phyloP scores from a whole-genome alignment of 2,888 invertebrate species.

The Eristalis tenax region DNA sequence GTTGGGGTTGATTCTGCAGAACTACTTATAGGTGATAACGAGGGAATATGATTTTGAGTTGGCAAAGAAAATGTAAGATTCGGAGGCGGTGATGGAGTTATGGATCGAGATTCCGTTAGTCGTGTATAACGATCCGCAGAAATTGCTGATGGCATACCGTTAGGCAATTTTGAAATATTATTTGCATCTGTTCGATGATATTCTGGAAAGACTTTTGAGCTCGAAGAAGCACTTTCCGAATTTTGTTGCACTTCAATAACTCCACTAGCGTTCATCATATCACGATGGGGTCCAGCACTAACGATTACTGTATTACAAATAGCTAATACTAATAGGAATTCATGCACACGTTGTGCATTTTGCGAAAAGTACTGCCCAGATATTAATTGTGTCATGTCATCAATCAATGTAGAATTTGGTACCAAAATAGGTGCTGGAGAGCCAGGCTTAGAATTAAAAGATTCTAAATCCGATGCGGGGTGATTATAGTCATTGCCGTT shows the following conservation, averaged over 20 bases:
- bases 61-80: conserved; percentile 79
- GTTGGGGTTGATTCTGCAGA: conserved; percentile 84
- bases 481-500: conserved; percentile 95
- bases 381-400: conserved; percentile 82
- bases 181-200: conserved; percentile 58
- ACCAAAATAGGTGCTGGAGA: conserved; percentile 82
- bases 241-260: conserved; percentile 82
- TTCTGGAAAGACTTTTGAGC: conserved; percentile 76
- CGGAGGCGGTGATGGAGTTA: conserved; percentile 88
- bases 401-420: conserved; percentile 82
- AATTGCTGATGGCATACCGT: conserved; percentile 74
- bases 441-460: conserved; percentile 82
- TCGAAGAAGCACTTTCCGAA: conserved; percentile 75
- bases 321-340: conserved; percentile 94
- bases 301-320: conserved; percentile 99
- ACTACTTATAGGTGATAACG: conserved; percentile 82
- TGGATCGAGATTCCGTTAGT: conserved; percentile 89
- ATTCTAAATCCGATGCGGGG: conserved; percentile 86
- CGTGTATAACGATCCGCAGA: conserved; percentile 85
- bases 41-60: conserved; percentile 81
- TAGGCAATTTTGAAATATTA: conserved; percentile 58
- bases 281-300: conserved; percentile 89
- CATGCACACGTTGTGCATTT: conserved; percentile 90
- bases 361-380: conserved; percentile 80
- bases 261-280: conserved; percentile 87